Evolutionary conservation across 2,888 invertebrate genomes (phyloP), one percentile per base, ranked within the genome.

Genomic region (Eucera pruinosa): DNA sequence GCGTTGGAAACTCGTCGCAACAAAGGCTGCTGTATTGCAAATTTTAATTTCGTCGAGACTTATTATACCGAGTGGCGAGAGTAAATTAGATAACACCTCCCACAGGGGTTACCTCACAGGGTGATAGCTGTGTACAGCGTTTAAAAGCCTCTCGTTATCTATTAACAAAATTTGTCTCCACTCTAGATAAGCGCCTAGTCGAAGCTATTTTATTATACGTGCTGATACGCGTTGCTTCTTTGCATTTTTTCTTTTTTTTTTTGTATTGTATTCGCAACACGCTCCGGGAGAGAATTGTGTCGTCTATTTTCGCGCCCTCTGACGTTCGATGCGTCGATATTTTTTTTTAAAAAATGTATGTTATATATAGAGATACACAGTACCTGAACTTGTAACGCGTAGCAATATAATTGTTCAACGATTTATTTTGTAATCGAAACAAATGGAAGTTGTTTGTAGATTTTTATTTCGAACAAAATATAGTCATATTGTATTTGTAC

Each of bases 101-200:
- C 45, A n/a, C n/a, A n/a, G n/a, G n/a, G n/a, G n/a, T n/a, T n/a
- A n/a, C n/a, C n/a, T n/a, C n/a, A n/a, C n/a, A 23, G 54, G 20
- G 55, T 23, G 15, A 43, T 50, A 18, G 3, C 45, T n/a, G 33
- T 36, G 52, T 7, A 23, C 23, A 6, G 0, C n/a, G 43, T 72
- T 67, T 72, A 61, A 68, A 68, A 68, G 69, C 60, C 48, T 48
- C 61, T 55, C 69, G 69, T 61, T 68, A 61, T 61, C 39, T 30
- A 25, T 25, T 68, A 73, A 73, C 52, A 25, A 73, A 60, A 68
- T 68, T 57, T 33, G n/a, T 4, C 39, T 27, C 7, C 25, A n/a
- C 13, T 13, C 43, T 23, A 27, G 18, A 55, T 27, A 61, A 61
- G 47, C 13, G 20, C 7, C 11, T 2, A 25, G 13, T 11, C 30